A percentile compares a stretch with the other conserved stretches of the same genome.
Evolutionary conservation across 2,797 vertebrate species (phyloP).

Genomic region (Loris lydekkerianus): DNA sequence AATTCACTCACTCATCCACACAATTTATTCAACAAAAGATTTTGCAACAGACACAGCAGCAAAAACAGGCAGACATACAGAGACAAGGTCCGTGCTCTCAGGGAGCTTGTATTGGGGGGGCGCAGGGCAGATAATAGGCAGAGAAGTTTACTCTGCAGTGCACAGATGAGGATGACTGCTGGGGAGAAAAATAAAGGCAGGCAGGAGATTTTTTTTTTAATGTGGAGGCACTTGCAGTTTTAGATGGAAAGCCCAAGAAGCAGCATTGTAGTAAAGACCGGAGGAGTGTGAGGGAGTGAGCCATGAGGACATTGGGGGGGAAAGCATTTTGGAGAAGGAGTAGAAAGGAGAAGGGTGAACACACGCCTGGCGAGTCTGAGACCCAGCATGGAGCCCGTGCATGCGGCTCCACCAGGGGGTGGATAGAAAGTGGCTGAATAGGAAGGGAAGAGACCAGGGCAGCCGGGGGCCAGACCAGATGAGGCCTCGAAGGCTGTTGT

Average conservation of each 20-base stretch:
- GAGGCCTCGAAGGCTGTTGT: accelerated
- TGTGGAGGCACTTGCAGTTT: background rate
- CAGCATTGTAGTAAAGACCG: background rate
- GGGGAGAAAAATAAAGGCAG: background rate
- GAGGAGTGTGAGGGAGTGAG: background rate
- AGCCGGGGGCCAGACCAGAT: accelerated
- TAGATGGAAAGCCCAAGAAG: background rate
- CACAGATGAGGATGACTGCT: background rate
- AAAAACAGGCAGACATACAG: background rate
- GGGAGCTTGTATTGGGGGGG: background rate
- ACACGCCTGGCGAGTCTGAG: background rate
- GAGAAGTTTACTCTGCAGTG: background rate
- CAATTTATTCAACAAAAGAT: background rate
- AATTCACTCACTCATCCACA: background rate
- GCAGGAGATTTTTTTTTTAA: background rate
- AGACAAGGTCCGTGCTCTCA: background rate
- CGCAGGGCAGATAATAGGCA: background rate
- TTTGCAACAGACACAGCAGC: background rate
- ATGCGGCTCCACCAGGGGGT: too few relatives aligned
- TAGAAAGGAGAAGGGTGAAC: background rate
- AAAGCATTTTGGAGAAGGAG: background rate
- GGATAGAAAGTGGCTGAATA: too few relatives aligned
- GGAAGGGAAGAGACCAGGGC: background rate
- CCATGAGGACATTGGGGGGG: background rate
- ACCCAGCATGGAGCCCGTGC: background rate